Percentiles rank a stretch among this genome's conserved stretches.
Conservation (phyloP, 2,888 invertebrate genomes). For the Cerceris ruficornis region DNA sequence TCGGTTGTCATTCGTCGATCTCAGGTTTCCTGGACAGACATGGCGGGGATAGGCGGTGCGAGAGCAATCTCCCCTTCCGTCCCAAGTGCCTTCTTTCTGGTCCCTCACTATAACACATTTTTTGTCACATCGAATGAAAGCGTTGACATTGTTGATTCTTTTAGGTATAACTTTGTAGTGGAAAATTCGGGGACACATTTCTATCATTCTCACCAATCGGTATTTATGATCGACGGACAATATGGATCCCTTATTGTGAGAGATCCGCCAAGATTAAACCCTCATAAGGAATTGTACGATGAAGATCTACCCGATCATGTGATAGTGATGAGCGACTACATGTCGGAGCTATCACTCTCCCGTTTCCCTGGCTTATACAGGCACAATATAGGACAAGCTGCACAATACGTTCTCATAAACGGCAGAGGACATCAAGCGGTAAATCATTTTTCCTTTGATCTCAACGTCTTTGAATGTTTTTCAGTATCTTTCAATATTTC, state of each 20-base stretch:
- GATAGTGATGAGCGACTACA: conserved; percentile 55
- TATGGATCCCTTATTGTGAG: conserved; percentile 55
- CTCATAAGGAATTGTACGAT: conserved; percentile 44
- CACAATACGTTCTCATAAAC: conserved; percentile 91
- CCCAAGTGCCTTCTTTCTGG: no score
- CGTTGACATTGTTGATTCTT: neutral
- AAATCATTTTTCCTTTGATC: neutral
- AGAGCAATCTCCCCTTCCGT: no score
- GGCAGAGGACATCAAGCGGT: conserved; percentile 86
- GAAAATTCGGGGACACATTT: conserved; percentile 66
- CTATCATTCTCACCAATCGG: conserved; percentile 61
- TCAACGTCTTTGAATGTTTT: no score
- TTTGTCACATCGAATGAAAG: neutral
- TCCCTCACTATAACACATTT: no score
- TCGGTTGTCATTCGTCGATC: no score
- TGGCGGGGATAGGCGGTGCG: no score
- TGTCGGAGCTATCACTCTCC: conserved; percentile 87
- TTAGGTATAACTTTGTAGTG: conserved; percentile 54
- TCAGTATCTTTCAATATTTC: no score
- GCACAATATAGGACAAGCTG: conserved; percentile 89
- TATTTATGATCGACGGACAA: conserved; percentile 59
- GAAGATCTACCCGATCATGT: conserved; percentile 32
- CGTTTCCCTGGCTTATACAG: conserved; percentile 85
- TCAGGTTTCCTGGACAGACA: no score
- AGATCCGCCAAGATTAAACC: conserved; percentile 33